A percentile compares a stretch with the other conserved stretches of the same genome.
These are phyloP conservation scores for Bellardia pandia DNA, from an alignment of 2,888 invertebrate species.

Conservation along the genomic window DNA sequence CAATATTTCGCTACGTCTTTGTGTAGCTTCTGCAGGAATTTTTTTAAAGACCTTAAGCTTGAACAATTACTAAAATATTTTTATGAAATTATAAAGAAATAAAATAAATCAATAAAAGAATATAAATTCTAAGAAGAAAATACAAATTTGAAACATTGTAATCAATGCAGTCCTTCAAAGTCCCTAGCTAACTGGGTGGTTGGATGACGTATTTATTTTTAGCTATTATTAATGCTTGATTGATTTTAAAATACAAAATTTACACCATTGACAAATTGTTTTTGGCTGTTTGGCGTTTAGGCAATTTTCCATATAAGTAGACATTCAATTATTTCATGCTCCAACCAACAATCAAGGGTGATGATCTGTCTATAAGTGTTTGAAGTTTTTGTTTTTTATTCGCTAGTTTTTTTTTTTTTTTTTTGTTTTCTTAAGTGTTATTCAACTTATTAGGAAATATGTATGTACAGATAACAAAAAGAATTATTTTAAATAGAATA, in stretches of 20 bases:
- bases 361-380: slow-evolving; percentile 45
- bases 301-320: slow-evolving; percentile 58
- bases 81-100: no score
- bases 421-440: slow-evolving; percentile 45
- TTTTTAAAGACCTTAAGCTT: no score
- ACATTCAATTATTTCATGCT: slow-evolving; percentile 47
- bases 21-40: no score
- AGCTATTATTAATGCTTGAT: slow-evolving; percentile 51
- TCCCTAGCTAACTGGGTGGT: not conserved
- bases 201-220: slow-evolving; percentile 23
- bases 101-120: no score
- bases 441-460: slow-evolving; percentile 42
- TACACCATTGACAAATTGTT: slow-evolving; percentile 56
- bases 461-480: not conserved
- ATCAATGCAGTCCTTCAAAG: slow-evolving; percentile 33
- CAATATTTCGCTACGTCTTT: no score
- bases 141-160: no score
- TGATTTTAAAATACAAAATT: slow-evolving; percentile 44
- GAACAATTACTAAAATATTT: no score
- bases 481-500: not conserved
- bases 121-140: no score
- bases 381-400: slow-evolving; percentile 2
- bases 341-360: slow-evolving; percentile 19
- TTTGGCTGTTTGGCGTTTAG: slow-evolving; percentile 46
- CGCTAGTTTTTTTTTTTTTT: not conserved